phyloP scores from a whole-genome alignment of 2,113 vertebrate species.

The Mus pahari region DNA sequence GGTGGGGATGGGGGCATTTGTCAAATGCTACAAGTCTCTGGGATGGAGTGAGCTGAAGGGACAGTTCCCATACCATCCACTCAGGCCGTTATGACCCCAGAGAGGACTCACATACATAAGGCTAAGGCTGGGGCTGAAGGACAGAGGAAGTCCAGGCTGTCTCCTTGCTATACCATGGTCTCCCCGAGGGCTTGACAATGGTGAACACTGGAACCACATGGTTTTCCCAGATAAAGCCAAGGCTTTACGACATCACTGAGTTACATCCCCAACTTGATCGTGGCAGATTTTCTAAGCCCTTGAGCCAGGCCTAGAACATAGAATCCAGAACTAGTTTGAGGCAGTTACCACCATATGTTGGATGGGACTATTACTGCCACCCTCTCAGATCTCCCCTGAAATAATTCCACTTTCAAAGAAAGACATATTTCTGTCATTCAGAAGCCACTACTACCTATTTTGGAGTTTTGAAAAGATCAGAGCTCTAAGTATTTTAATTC shows the following conservation, averaged over 20 bases:
- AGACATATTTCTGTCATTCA: neutral
- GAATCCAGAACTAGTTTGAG: neutral
- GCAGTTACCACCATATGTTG: neutral
- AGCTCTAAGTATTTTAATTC: neutral
- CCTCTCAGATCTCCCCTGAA: neutral
- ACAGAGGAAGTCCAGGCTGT: neutral
- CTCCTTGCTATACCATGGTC: neutral
- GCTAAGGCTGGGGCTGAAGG: neutral
- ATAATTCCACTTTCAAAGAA: neutral
- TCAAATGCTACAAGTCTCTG: neutral
- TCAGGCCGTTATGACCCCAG: neutral
- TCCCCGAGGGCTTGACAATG: neutral
- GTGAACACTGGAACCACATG: neutral
- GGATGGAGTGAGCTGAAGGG: neutral
- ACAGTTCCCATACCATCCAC: too few species aligned
- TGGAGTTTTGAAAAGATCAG: neutral
- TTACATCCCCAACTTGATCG: neutral
- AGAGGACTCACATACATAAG: neutral
- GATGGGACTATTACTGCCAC: rapidly evolving
- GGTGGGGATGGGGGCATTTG: neutral
- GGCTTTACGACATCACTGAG: neutral
- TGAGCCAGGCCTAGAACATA: neutral
- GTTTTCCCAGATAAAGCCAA: too few species aligned
- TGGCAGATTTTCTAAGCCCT: neutral
- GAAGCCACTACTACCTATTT: neutral